Percentiles rank a stretch among this genome's conserved stretches.
These are phyloP conservation scores for Rotaria socialis DNA, from an alignment of 2,888 invertebrate species.

Conservation along the genomic window DNA sequence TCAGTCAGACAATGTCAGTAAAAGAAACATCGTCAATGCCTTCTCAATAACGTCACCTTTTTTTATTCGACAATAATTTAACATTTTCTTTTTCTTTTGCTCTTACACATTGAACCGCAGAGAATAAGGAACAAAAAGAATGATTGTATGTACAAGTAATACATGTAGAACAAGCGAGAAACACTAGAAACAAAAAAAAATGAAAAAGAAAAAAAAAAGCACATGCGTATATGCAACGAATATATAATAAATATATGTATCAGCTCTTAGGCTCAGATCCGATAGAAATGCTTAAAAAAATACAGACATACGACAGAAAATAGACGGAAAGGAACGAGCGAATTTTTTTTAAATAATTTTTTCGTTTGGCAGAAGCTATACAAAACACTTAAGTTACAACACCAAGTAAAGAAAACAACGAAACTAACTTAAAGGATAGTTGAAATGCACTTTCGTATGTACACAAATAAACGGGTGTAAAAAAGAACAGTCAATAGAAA, in stretches of 20 bases:
- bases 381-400: not conserved
- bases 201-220: too few species aligned
- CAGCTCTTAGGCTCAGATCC: not conserved
- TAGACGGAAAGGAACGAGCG: not conserved
- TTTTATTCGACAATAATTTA: not conserved
- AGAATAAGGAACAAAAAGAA: not conserved
- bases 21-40: not conserved
- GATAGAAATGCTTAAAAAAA: conserved; percentile 15
- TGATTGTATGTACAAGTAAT: not conserved
- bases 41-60: not conserved
- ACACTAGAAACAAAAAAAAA: not conserved
- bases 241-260: not conserved
- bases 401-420: not conserved
- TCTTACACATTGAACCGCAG: not conserved
- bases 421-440: not conserved
- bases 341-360: not conserved
- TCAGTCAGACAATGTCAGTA: too few species aligned
- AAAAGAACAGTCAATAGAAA: not conserved
- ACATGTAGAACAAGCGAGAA: not conserved
- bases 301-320: conserved; percentile 11
- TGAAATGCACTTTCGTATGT: not conserved
- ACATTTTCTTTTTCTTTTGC: not conserved
- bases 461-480: not conserved
- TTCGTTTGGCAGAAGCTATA: not conserved
- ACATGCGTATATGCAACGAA: not conserved